phyloP scores from a whole-genome alignment of 2,113 vertebrate species.

The Okapia johnstoni region DNA sequence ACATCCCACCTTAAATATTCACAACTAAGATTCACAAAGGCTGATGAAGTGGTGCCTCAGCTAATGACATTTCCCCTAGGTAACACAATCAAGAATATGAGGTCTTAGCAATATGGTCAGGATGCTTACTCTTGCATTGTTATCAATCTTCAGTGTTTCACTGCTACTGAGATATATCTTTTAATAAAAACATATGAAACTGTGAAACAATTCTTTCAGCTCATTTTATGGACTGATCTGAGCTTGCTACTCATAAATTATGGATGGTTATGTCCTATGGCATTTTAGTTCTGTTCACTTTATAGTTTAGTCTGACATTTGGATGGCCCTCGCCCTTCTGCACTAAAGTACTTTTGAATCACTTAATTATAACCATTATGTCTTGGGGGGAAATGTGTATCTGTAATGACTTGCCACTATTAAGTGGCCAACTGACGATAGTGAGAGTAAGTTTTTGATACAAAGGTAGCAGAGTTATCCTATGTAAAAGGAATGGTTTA shows the following conservation, averaged over 20 bases:
- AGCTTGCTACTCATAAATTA: conserved; percentile 63
- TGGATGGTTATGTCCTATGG: conserved; percentile 57
- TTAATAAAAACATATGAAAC: conserved; percentile 62
- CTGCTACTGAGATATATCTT: conserved; percentile 3
- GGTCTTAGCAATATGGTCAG: neutral
- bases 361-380: conserved; percentile 67
- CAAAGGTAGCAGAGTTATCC: conserved; percentile 19
- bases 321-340: conserved; percentile 54
- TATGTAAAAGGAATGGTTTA: neutral
- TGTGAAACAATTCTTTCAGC: conserved; percentile 30
- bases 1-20: conserved; percentile 34
- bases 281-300: conserved; percentile 56
- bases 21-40: neutral
- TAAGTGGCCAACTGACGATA: conserved; percentile 58
- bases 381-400: conserved; percentile 49
- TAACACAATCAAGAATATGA: neutral
- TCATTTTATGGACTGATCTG: conserved; percentile 51
- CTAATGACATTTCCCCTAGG: neutral
- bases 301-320: conserved; percentile 71
- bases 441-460: conserved; percentile 50
- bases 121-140: neutral
- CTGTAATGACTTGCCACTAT: conserved; percentile 55
- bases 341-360: conserved; percentile 56
- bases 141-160: conserved; percentile 29
- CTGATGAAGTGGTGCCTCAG: neutral